phyloP scores from a whole-genome alignment of 1,140 invertebrate genomes.

The Eriosoma lanigerum region DNA sequence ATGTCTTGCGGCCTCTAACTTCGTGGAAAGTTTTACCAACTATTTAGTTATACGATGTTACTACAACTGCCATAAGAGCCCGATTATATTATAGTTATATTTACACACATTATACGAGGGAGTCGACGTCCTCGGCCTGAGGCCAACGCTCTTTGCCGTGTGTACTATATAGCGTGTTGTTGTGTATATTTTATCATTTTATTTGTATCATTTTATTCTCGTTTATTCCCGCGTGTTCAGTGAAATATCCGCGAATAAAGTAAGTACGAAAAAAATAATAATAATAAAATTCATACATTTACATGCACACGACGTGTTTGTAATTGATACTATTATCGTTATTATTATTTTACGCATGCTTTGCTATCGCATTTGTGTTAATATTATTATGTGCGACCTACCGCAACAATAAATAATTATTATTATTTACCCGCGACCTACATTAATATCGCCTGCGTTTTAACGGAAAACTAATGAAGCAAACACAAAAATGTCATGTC shows the following conservation, averaged over 20 bases:
- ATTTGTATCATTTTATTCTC: neutral
- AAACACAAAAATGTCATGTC: conserved; percentile 9
- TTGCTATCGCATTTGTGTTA: neutral
- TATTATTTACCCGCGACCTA: conserved; percentile 36
- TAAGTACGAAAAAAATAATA: neutral
- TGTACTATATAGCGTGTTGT: conserved; percentile 2
- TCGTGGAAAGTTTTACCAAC: neutral
- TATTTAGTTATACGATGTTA: neutral
- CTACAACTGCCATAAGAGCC: neutral
- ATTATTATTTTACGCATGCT: conserved; percentile 13
- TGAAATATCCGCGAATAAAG: conserved; percentile 7
- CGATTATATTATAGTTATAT: conserved; percentile 19
- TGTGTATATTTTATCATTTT: conserved; percentile 11
- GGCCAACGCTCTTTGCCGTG: conserved; percentile 47
- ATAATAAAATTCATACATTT: neutral
- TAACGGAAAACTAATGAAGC: neutral
- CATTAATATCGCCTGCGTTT: conserved; percentile 34
- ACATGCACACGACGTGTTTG: neutral
- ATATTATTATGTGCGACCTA: neutral
- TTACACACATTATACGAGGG: conserved; percentile 16
- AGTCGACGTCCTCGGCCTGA: conserved; percentile 45
- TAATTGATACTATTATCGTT: conserved; percentile 17
- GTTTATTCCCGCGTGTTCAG: neutral
- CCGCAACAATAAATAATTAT: conserved; percentile 17
- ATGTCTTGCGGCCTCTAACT: neutral